Evolutionary conservation across 2,113 vertebrate species (phyloP).

Genomic region (Pongo pygmaeus): DNA sequence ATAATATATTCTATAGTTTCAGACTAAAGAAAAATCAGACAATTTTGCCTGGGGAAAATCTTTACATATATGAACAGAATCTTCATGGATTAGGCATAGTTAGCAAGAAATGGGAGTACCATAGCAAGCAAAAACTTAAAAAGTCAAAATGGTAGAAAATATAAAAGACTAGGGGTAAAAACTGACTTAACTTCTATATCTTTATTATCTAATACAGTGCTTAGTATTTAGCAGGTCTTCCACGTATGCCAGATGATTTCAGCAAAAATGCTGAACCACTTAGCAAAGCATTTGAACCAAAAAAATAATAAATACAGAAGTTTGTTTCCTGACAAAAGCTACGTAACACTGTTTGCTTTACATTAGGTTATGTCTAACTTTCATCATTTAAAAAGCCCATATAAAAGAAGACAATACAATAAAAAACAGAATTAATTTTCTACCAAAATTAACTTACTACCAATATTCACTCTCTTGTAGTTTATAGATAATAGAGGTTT

Average conservation of each 20-base stretch:
- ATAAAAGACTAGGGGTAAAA: not conserved
- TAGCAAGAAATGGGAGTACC: not conserved
- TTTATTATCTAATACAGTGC: not conserved
- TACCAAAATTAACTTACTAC: not conserved
- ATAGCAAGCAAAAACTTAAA: not conserved
- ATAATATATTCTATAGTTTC: not conserved
- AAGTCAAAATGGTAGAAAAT: not conserved
- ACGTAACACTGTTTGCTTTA: not conserved
- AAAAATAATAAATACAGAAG: not conserved
- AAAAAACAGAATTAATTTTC: not conserved
- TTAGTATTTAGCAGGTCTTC: not conserved
- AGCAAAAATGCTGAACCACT: not conserved
- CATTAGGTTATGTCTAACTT: not conserved
- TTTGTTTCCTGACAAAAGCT: not conserved
- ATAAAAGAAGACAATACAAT: not conserved
- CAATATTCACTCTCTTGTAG: not conserved
- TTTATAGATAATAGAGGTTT: not conserved
- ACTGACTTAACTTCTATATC: not conserved
- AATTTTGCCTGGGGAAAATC: constrained; percentile 5
- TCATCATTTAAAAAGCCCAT: not conserved
- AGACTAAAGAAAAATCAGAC: not conserved
- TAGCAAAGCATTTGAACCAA: not conserved
- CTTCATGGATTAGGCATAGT: not conserved
- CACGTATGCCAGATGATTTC: not conserved
- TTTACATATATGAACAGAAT: not conserved